Conservation (phyloP, 2,888 invertebrate species). For the Dynastes hyllus region DNA sequence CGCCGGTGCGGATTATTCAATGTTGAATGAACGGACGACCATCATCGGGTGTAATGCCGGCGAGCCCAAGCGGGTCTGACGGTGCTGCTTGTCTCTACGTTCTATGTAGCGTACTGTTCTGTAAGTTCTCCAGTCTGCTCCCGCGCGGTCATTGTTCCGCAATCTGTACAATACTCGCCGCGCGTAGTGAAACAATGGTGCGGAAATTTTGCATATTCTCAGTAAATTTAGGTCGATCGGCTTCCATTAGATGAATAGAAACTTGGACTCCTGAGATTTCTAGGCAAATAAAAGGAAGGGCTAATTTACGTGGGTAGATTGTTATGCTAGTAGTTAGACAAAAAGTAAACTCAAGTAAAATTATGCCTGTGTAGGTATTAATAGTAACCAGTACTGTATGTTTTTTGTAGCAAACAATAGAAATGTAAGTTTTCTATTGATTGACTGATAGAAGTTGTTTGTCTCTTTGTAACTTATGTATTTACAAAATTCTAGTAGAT, state of each 20-base stretch:
- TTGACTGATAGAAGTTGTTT: no score
- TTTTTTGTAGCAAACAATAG: no score
- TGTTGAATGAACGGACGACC: conserved; percentile 29
- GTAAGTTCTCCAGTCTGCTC: neutral
- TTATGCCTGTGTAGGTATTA: no score
- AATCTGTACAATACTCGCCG: neutral
- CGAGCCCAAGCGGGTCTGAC: neutral
- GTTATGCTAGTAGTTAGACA: neutral
- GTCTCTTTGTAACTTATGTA: no score
- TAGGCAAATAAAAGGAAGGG: neutral
- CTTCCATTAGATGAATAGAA: neutral
- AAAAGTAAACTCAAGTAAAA: no score
- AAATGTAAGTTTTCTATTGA: no score
- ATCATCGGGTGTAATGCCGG: neutral
- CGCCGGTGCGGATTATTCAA: conserved; percentile 36
- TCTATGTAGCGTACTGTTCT: conserved; percentile 3
- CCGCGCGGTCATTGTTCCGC: conserved; percentile 8
- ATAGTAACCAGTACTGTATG: no score
- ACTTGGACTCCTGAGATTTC: neutral
- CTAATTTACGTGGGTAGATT: no score
- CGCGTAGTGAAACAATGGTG: conserved; percentile 1
- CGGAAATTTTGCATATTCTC: neutral
- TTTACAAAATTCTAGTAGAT: no score
- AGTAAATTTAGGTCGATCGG: conserved; percentile 31
- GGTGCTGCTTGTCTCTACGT: neutral